Evolutionary conservation across 1,140 invertebrate species (phyloP), one percentile per base, ranked within the genome.

Genomic region (Pseudomyrmex pallidus): DNA sequence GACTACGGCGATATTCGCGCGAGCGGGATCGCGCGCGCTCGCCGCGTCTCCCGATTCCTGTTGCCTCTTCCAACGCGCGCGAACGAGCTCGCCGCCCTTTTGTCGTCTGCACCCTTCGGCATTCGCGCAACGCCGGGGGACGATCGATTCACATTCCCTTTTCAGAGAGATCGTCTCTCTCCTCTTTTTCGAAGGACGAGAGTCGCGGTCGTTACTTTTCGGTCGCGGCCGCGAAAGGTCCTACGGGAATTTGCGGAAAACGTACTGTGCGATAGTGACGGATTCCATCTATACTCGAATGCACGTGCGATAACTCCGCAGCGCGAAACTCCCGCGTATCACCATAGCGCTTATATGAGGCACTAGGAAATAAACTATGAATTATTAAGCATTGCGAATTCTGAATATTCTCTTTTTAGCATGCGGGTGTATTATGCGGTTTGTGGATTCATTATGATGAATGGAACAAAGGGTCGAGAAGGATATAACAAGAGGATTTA

Each of bases 1-100:
- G 89, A 86, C 84, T 86, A 77, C 80, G 84, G 68, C 87, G 87
- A 87, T 89, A 80, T 72, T 70, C 76, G 76, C 66, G 76, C 66
- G 66, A 80, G 5, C 35, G 35, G 35, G 5, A 80, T 72, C 76
- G 76, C 76, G 85, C 85, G 35, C 35, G 35, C 35, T 35, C 35
- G 35, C 56, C 87, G 85, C 87, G 86, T 89, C 88, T 76, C 35
- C 35, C 74, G 87, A 85, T 89, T 87, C 59, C 76, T 62, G 46
- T 25, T 66, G 50, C 57, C 64, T 61, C 74, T 56, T 77, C 48
- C 54, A 57, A 54, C 20, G 44, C 46, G 54, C 20, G 44, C n/a
- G 54, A 66, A 70, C 56, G 76, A 80, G 76, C 61, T 54, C 76
- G 76, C 56, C 35, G 35, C 35, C 5, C 54, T 66, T 80, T 80